Evolutionary conservation across 2,888 invertebrate species (phyloP).

Genomic region (Acanthococcus lagerstroemiae): DNA sequence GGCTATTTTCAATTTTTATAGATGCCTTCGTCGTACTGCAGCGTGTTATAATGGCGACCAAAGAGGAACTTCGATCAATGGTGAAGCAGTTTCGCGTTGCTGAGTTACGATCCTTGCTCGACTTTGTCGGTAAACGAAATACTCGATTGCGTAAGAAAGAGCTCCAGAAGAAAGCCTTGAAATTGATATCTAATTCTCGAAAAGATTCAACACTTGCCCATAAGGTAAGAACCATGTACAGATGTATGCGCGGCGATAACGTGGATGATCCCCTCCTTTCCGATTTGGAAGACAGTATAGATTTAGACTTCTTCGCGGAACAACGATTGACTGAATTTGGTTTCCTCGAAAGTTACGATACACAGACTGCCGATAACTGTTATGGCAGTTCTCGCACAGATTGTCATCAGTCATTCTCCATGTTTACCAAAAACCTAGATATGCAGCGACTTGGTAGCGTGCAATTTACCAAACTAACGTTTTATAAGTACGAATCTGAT

Average conservation of each 20-base stretch:
- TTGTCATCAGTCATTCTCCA: neutral
- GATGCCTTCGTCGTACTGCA: no score
- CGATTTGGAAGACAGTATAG: neutral
- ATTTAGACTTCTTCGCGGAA: neutral
- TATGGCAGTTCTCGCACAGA: neutral
- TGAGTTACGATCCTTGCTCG: slow-evolving; percentile 21
- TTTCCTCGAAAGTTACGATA: slow-evolving; percentile 4
- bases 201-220: neutral
- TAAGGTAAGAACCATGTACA: neutral
- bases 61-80: slow-evolving; percentile 2
- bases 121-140: slow-evolving; percentile 13
- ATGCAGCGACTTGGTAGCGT: neutral
- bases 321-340: neutral
- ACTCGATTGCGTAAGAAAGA: slow-evolving; percentile 22
- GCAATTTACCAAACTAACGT: slow-evolving; percentile 7
- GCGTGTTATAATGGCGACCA: no score
- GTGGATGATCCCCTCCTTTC: neutral
- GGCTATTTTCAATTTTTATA: no score
- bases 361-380: neutral
- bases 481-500: slow-evolving; percentile 7
- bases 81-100: slow-evolving; percentile 18
- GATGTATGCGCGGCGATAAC: neutral
- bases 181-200: neutral
- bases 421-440: neutral
- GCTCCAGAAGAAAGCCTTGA: slow-evolving; percentile 15